Base-by-base conservation (phyloP, 64 coral and sea anemone species). In the Dendrophyllia cribrosa region DNA sequence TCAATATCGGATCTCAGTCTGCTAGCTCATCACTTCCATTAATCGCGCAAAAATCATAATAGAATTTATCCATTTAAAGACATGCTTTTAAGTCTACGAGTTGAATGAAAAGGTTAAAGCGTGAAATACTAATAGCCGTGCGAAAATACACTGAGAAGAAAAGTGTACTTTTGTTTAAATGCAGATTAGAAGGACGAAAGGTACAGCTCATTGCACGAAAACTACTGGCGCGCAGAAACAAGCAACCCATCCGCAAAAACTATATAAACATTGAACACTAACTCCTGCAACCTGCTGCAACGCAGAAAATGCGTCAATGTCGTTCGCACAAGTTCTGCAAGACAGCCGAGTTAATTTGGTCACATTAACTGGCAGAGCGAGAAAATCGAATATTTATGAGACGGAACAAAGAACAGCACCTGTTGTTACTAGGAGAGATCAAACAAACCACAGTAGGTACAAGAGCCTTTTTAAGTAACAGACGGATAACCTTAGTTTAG, bases 91-190 rank as follows among this genome's bases (percentile, higher is more conserved):
- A 68, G 19, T 53, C n/a, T 20, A 8, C 59, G 25, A 84, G 48
- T 17, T 43, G 3, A 66, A 67, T 23, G 80, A 68, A 83, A 84
- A 51, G 80, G 44, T 84, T 66, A 51, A n/a, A 47, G 7, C 62
- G 26, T 51, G 80, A 51, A 84, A n/a, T 47, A 84, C 80, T 84
- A 84, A 84, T 84, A 68, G 80, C 60, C 80, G 61, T 67, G 80
- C 80, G 80, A 84, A 84, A 67, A 84, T 23, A 34, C 61, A 59
- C 20, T 43, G 50, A 60, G 20, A 47, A 68, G 20, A 84, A 68
- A 67, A 84, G 45, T 51, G 44, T 21, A 68, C 80, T 84, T 47
- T 84, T 84, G 62, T 84, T 84, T 84, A 2, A 19, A 84, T 84
- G 62, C 44, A 67, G 61, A 84, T 67, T 84, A 67, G 43, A 7